Evolutionary conservation across 2,888 invertebrate species (phyloP).

Genomic region (Tanytarsus gracilentus): DNA sequence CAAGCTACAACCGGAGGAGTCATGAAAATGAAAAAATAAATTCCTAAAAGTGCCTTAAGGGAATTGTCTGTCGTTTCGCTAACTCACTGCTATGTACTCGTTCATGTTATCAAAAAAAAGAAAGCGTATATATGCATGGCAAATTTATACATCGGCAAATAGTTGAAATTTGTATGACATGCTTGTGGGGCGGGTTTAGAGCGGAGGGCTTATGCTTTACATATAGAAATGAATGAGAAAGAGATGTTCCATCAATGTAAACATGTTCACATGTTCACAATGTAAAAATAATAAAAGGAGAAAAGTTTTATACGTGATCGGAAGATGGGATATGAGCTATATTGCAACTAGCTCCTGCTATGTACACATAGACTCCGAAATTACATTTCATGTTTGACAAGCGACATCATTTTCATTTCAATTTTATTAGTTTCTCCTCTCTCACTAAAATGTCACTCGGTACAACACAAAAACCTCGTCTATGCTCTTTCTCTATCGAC

Average conservation of each 20-base stretch:
- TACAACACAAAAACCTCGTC: too few species aligned
- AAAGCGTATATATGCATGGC: conserved; percentile 14
- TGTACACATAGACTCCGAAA: background rate
- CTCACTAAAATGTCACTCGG: background rate
- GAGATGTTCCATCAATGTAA: conserved; percentile 20
- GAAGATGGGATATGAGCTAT: background rate
- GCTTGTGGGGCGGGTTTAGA: background rate
- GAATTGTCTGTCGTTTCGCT: conserved; percentile 25
- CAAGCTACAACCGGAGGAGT: conserved; percentile 21
- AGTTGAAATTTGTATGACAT: conserved; percentile 26
- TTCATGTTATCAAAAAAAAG: background rate
- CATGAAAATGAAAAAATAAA: conserved; percentile 26
- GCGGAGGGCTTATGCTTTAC: background rate
- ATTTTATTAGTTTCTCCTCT: conserved; percentile 6
- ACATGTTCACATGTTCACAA: conserved; percentile 28
- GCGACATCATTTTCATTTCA: conserved; percentile 12
- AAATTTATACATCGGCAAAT: conserved; percentile 6
- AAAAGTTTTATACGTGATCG: background rate
- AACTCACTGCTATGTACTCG: background rate
- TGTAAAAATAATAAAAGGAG: conserved; percentile 21
- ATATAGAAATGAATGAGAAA: background rate
- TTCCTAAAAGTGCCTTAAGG: conserved; percentile 27
- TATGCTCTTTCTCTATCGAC: too few species aligned
- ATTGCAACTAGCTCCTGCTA: conserved; percentile 1
- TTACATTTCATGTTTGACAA: conserved; percentile 16